Base-by-base conservation (phyloP, 2,113 vertebrate species). In the Glareola pratincola region DNA sequence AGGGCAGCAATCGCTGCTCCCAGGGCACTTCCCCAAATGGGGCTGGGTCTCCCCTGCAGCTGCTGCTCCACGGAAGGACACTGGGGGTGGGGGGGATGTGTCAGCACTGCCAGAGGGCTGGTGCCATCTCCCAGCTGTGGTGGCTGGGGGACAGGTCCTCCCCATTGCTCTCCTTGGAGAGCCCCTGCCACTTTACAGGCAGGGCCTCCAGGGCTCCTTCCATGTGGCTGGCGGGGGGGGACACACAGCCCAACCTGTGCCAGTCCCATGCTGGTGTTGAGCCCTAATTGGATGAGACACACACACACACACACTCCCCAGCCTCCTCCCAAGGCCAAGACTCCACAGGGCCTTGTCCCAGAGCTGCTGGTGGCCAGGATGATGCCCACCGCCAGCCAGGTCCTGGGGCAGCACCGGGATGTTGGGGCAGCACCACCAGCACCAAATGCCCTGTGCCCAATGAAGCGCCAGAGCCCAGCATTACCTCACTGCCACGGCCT, bases 401-500 rank as follows among this genome's bases (percentile, higher is more conserved):
- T 43, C 23, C 54, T 37, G 59, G 84, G 59, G 50, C 41, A 93
- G 63, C 50, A 53, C 45, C 53, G 47, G 24, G 60, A 48, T 72
- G 43, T 63, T 17, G 34, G 36, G 23, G 43, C 34, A 89, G 37
- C 87, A 68, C 34, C 20, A 8, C 30, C 22, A 8, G 34, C 81
- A 76, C 74, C 30, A 82, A 93, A 90, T 29, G 37, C 12, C 29
- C 68, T 57, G 39, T 54, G 37, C 76, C 95, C 94, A 97, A 64
- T 94, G 69, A 89, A 37, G 29, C 36, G 14, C 43, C 60, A 41
- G 69, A 92, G 51, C 45, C 75, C 23, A 43, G 60, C 73, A 95
- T 95, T 95, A 96, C 95, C 87, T 96, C 95, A 96, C 12, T 85
- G 73, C 74, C 73, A 72, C 7, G 3, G 80, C 39, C 81, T 92